These are phyloP conservation scores for Thalassarche chlororhynchos DNA, from an alignment of 2,113 vertebrate genomes.

Conservation along the genomic window DNA sequence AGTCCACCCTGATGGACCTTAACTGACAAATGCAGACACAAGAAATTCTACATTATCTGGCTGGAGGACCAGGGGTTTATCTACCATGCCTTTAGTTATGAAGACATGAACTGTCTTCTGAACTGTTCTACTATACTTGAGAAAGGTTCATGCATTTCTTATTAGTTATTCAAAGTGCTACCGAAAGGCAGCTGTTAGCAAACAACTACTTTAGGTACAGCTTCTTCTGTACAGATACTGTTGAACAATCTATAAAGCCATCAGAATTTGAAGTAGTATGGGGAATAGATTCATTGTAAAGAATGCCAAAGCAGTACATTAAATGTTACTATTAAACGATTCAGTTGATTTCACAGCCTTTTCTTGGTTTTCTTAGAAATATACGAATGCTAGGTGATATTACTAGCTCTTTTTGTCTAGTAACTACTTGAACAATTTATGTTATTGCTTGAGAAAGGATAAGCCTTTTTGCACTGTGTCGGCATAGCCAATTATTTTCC, in stretches of 20 bases:
- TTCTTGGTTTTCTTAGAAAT: not conserved
- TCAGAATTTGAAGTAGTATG: not conserved
- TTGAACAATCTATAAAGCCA: not conserved
- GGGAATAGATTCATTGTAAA: not conserved
- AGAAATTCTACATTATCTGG: not conserved
- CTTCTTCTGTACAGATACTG: not conserved
- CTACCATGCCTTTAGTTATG: not conserved
- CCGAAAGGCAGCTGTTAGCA: not conserved
- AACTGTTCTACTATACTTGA: not conserved
- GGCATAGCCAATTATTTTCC: not conserved
- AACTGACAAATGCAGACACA: not conserved
- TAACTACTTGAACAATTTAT: not conserved
- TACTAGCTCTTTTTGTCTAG: not conserved
- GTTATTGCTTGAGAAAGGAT: not conserved
- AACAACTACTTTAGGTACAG: not conserved
- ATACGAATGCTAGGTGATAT: not conserved
- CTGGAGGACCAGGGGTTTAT: not conserved
- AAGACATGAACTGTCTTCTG: not conserved
- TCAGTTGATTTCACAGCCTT: not conserved
- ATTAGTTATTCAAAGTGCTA: not conserved
- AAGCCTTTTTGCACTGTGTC: not conserved
- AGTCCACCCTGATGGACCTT: not conserved
- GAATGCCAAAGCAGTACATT: not conserved
- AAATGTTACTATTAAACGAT: not conserved
- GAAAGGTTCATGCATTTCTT: not conserved